phyloP scores from a whole-genome alignment of 1,140 invertebrate genomes.

The Drosophila rhopaloa region DNA sequence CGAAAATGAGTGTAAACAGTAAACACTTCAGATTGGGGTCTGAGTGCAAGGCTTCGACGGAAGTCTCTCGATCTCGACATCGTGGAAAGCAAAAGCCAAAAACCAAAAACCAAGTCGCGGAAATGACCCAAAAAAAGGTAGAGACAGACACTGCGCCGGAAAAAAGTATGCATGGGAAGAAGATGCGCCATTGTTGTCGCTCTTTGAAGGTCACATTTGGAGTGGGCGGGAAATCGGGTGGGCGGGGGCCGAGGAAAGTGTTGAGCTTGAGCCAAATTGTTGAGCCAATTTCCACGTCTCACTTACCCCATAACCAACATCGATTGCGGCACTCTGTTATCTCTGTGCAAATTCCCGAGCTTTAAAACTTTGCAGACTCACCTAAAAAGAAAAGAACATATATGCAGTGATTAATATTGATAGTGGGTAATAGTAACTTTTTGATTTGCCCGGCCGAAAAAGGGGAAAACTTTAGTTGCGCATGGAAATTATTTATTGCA shows the following conservation, averaged over 20 bases:
- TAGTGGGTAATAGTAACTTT: constrained; percentile 31
- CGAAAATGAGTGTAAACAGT: constrained; percentile 68
- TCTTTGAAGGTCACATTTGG: constrained; percentile 42
- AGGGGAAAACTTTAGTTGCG: constrained; percentile 32
- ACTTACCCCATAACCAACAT: constrained; percentile 52
- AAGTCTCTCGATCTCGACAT: constrained; percentile 40
- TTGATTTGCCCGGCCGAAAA: constrained; percentile 35
- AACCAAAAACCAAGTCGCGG: constrained; percentile 41
- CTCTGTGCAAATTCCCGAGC: constrained; percentile 3
- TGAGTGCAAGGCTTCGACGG: constrained; percentile 34
- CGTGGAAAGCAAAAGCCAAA: constrained; percentile 50
- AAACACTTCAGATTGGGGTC: constrained; percentile 49
- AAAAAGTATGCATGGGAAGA: constrained; percentile 28
- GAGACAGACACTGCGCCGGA: constrained; percentile 11
- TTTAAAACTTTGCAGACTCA: constrained; percentile 40
- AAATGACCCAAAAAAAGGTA: constrained; percentile 54
- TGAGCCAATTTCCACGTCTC: constrained; percentile 65
- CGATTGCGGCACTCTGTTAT: constrained; percentile 30
- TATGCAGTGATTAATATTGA: constrained; percentile 39
- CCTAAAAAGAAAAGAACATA: constrained; percentile 50
- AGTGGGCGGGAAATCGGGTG: constrained; percentile 26
- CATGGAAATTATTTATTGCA: constrained; percentile 49
- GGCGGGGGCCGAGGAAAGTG: constrained; percentile 43
- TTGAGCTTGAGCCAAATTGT: constrained; percentile 63
- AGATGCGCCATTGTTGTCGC: constrained; percentile 51